Evolutionary conservation across 1,140 invertebrate species (phyloP).

Genomic region (Nebria ingens): DNA sequence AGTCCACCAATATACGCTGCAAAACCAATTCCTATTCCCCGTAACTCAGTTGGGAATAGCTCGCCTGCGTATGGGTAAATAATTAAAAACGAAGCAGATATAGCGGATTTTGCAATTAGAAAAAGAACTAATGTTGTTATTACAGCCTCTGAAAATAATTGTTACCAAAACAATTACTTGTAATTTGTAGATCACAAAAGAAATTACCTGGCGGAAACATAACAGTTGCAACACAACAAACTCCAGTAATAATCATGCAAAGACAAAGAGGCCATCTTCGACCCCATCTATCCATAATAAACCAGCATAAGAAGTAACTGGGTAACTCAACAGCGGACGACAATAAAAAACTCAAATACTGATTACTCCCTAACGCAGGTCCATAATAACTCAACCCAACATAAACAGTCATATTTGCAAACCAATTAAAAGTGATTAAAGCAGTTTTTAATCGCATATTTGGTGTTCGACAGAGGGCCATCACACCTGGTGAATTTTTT

Average conservation of each 20-base stretch:
- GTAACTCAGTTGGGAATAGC: slow-evolving; percentile 74
- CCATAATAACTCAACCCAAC: slow-evolving; percentile 80
- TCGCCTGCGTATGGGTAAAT: slow-evolving; percentile 87
- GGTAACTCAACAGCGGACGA: slow-evolving; percentile 76
- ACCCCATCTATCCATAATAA: slow-evolving; percentile 75
- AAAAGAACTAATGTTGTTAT: slow-evolving; percentile 64
- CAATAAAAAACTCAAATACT: slow-evolving; percentile 77
- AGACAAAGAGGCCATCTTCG: slow-evolving; percentile 72
- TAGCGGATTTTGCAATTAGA: slow-evolving; percentile 77
- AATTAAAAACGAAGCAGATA: slow-evolving; percentile 82
- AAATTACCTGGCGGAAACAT: slow-evolving; percentile 56
- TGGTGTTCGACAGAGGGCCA: slow-evolving; percentile 66
- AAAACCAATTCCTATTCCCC: slow-evolving; percentile 78
- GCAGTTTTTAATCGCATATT: slow-evolving; percentile 72
- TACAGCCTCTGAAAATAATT: slow-evolving; percentile 53
- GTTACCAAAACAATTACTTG: slow-evolving; percentile 14
- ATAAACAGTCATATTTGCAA: slow-evolving; percentile 69
- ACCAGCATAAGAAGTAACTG: slow-evolving; percentile 72
- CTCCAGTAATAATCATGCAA: slow-evolving; percentile 71
- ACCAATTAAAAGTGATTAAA: slow-evolving; percentile 58
- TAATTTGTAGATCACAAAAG: not conserved
- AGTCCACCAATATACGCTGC: slow-evolving; percentile 79
- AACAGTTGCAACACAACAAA: slow-evolving; percentile 71
- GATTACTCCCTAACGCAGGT: slow-evolving; percentile 69
- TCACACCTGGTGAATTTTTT: slow-evolving; percentile 51